Percentiles rank a stretch among this genome's conserved stretches.
phyloP scores from a whole-genome alignment of 2,113 vertebrate genomes.

The Corythornis cristatus region DNA sequence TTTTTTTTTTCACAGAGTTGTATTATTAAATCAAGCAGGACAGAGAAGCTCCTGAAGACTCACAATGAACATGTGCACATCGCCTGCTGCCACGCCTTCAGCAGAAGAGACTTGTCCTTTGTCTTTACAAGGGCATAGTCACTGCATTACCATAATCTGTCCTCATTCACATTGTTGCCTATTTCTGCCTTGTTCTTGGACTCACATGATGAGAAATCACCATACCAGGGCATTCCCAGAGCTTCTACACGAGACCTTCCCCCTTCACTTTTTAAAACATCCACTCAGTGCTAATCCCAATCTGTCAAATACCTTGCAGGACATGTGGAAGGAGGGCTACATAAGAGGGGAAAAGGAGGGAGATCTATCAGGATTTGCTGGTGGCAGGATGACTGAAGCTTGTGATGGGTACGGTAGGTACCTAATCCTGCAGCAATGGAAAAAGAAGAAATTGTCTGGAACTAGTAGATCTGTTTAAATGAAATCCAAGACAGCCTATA shows the following conservation, averaged over 20 bases:
- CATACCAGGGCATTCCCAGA: neutral
- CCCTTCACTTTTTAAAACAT: neutral
- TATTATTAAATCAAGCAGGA: neutral
- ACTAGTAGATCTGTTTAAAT: neutral
- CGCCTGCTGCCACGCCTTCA: neutral
- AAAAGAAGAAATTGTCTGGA: neutral
- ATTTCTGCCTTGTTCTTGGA: neutral
- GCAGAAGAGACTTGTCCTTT: neutral
- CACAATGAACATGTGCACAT: neutral
- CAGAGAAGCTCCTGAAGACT: neutral
- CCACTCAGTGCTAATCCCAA: neutral
- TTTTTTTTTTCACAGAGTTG: neutral
- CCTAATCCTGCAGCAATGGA: neutral
- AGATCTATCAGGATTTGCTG: neutral
- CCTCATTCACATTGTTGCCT: neutral
- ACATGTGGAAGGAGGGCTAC: neutral
- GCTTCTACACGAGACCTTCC: neutral
- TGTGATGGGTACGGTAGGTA: neutral
- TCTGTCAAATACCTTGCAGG: fast-evolving
- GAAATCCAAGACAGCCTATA: neutral
- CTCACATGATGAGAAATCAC: fast-evolving
- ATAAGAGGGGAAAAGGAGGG: neutral
- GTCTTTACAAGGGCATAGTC: neutral
- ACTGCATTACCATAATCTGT: neutral
- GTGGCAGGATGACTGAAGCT: neutral